These are phyloP conservation scores for Hybognathus amarus DNA, from an alignment of 2,797 vertebrate genomes.

Conservation along the genomic window DNA sequence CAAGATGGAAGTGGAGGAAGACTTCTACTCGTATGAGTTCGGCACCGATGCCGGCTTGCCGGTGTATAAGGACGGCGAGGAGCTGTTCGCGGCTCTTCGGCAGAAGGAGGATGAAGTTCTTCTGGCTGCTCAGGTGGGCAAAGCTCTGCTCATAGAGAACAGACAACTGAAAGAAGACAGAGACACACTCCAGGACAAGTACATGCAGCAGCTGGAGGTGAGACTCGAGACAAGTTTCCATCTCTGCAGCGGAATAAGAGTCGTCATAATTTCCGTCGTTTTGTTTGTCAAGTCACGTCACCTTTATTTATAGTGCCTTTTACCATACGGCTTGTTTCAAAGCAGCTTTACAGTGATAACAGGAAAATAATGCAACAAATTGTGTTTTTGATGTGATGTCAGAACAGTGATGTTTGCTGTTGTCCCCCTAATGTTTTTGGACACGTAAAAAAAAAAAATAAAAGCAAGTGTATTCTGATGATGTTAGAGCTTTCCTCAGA, in stretches of 20 bases:
- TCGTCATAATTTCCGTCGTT: not conserved
- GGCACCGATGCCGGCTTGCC: slow-evolving; percentile 71
- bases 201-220: slow-evolving; percentile 78
- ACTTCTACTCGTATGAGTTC: slow-evolving; percentile 74
- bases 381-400: too few relatives aligned
- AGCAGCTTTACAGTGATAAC: too few relatives aligned
- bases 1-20: slow-evolving; percentile 71
- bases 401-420: too few relatives aligned
- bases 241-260: too few relatives aligned
- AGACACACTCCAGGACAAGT: slow-evolving; percentile 72
- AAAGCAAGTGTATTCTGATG: not conserved
- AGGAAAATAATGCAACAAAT: too few relatives aligned
- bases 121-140: slow-evolving; percentile 82
- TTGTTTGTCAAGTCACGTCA: not conserved
- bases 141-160: slow-evolving; percentile 81
- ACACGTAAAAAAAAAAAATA: not conserved
- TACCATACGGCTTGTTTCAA: too few relatives aligned
- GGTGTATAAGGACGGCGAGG: slow-evolving; percentile 71
- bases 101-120: slow-evolving; percentile 84
- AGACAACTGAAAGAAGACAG: slow-evolving; percentile 76
- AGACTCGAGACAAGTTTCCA: slow-evolving; percentile 47
- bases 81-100: slow-evolving; percentile 77
- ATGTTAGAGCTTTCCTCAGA: not conserved
- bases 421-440: not conserved
- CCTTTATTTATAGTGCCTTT: too few relatives aligned